Evolutionary conservation across 2,113 vertebrate genomes (phyloP).

Genomic region (Rhinogobius similis): DNA sequence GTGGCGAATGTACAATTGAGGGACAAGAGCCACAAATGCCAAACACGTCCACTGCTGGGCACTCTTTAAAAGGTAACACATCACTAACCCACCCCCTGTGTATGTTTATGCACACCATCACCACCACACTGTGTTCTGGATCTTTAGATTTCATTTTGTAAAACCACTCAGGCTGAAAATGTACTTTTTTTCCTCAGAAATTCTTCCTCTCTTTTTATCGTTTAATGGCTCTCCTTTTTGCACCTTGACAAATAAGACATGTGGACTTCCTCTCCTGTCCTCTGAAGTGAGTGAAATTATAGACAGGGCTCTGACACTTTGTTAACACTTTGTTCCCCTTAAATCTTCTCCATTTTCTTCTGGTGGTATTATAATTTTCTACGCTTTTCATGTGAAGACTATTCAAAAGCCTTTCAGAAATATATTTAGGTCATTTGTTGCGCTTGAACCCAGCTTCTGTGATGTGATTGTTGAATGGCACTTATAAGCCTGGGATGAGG

Average conservation of each 20-base stretch:
- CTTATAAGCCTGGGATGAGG: conserved; percentile 62
- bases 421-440: conserved; percentile 78
- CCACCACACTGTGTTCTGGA: conserved; percentile 58
- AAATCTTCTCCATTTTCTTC: conserved; percentile 50
- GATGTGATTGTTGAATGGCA: conserved; percentile 62
- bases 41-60: conserved; percentile 81
- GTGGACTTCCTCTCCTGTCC: conserved; percentile 34
- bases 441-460: conserved; percentile 69
- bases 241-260: conserved; percentile 40
- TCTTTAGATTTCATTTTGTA: conserved; percentile 62
- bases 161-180: conserved; percentile 76
- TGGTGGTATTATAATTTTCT: conserved; percentile 63
- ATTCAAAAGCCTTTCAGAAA: conserved; percentile 63
- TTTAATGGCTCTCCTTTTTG: conserved; percentile 56
- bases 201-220: conserved; percentile 60
- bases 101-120: conserved; percentile 20
- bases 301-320: conserved; percentile 56
- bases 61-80: conserved; percentile 68
- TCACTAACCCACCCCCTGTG: conserved; percentile 46
- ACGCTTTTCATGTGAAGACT: conserved; percentile 52
- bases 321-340: conserved; percentile 40
- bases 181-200: conserved; percentile 70
- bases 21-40: conserved; percentile 75
- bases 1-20: conserved; percentile 68
- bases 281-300: conserved; percentile 61